phyloP scores from a whole-genome alignment of 2,888 invertebrate species.

The Gortyna flavago region DNA sequence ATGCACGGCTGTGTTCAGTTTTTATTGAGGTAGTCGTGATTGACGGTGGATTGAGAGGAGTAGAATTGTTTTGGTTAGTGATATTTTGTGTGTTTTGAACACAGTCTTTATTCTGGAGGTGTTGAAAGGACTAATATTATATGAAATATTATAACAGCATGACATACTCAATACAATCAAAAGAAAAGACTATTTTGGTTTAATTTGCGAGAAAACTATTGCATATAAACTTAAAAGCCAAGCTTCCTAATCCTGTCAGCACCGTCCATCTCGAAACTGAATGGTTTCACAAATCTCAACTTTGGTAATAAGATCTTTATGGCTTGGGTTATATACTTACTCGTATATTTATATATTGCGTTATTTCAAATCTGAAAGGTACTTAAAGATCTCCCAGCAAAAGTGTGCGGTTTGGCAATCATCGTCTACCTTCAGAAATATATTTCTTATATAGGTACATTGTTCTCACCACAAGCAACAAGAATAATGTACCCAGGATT shows the following conservation, averaged over 20 bases:
- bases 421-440: background rate
- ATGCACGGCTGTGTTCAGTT: too few species aligned
- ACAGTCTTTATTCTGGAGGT: too few species aligned
- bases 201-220: background rate
- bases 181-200: background rate
- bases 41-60: too few species aligned
- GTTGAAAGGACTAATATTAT: too few species aligned
- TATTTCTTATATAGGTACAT: too few species aligned
- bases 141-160: too few species aligned
- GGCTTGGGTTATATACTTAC: background rate
- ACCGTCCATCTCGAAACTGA: background rate
- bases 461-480: background rate
- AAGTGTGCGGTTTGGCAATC: background rate
- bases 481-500: background rate
- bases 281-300: constrained; percentile 4
- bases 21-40: too few species aligned
- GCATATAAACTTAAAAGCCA: background rate
- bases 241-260: background rate
- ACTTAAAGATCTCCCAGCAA: background rate
- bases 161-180: background rate
- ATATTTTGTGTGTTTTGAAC: too few species aligned
- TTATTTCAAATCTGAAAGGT: background rate
- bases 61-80: too few species aligned
- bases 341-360: background rate
- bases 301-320: background rate